A percentile compares a stretch with the other conserved stretches of the same genome.
Evolutionary conservation across 2,888 invertebrate genomes (phyloP).

Genomic region (Taenaris catops): DNA sequence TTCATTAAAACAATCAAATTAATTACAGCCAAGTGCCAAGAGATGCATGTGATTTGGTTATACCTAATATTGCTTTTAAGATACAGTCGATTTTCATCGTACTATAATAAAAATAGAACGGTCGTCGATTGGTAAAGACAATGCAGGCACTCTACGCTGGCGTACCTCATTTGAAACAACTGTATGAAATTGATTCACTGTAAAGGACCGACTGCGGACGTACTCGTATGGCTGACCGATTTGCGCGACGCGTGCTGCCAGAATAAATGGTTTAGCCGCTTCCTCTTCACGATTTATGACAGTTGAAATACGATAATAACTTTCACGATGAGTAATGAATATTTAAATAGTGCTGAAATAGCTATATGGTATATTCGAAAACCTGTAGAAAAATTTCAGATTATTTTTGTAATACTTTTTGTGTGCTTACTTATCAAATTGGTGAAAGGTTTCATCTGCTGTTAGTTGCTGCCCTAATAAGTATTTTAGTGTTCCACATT

Average conservation of each 20-base stretch:
- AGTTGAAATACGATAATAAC: slow-evolving; percentile 21
- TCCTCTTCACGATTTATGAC: slow-evolving; percentile 22
- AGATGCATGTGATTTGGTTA: slow-evolving; percentile 32
- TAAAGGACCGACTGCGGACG: slow-evolving; percentile 20
- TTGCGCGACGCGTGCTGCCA: slow-evolving; percentile 25
- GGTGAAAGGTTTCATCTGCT: no score
- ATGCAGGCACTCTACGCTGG: slow-evolving; percentile 37
- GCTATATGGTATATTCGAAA: no score
- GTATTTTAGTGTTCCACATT: no score
- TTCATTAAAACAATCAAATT: slow-evolving; percentile 16
- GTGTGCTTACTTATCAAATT: no score
- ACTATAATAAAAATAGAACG: slow-evolving; percentile 47
- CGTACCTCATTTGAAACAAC: slow-evolving; percentile 50
- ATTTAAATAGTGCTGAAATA: slow-evolving; percentile 17
- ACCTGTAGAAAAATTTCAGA: no score
- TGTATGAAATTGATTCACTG: slow-evolving; percentile 58
- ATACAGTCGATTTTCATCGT: slow-evolving; percentile 54
- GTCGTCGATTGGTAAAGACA: slow-evolving; percentile 50
- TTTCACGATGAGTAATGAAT: slow-evolving; percentile 15
- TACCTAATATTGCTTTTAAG: slow-evolving; percentile 26
- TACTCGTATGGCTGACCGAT: slow-evolving; percentile 22
- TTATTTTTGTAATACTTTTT: no score
- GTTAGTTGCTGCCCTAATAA: no score
- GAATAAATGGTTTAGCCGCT: slow-evolving; percentile 20
- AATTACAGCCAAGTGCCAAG: slow-evolving; percentile 45